Percentiles rank a stretch among this genome's conserved stretches.
Conservation (phyloP, 2,797 vertebrate species). For the Cossypha caffra region DNA sequence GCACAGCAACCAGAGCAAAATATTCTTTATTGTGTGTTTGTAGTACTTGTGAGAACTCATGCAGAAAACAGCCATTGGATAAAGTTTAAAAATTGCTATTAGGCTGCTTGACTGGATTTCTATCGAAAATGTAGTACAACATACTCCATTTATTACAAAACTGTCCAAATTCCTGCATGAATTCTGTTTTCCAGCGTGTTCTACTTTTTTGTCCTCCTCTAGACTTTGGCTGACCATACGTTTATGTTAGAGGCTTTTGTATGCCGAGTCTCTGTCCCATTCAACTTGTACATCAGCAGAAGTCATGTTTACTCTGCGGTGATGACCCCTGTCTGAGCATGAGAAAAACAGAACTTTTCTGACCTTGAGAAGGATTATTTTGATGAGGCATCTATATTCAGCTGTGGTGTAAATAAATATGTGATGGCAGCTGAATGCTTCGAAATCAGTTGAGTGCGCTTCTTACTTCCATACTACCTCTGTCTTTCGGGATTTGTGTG, state of each 20-base stretch:
- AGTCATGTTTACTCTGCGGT: background rate
- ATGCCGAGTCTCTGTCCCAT: background rate
- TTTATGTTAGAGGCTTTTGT: background rate
- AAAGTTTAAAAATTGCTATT: background rate
- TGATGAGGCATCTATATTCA: background rate
- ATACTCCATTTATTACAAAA: background rate
- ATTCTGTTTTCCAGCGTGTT: background rate
- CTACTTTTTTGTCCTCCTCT: background rate
- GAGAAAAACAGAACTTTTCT: background rate
- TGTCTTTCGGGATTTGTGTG: background rate
- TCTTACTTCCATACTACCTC: background rate
- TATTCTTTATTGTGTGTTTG: background rate
- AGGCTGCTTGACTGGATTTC: background rate
- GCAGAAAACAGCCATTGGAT: background rate
- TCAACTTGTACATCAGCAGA: background rate
- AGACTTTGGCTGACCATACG: accelerated
- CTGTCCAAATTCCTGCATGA: background rate
- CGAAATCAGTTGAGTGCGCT: background rate
- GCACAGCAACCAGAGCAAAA: background rate
- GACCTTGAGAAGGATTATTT: background rate
- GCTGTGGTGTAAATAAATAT: background rate
- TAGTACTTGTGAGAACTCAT: background rate
- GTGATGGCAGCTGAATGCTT: background rate
- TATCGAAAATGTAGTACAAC: accelerated
- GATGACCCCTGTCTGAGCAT: background rate